phyloP scores from a whole-genome alignment of 2,888 invertebrate genomes.

The Netelia virgata region DNA sequence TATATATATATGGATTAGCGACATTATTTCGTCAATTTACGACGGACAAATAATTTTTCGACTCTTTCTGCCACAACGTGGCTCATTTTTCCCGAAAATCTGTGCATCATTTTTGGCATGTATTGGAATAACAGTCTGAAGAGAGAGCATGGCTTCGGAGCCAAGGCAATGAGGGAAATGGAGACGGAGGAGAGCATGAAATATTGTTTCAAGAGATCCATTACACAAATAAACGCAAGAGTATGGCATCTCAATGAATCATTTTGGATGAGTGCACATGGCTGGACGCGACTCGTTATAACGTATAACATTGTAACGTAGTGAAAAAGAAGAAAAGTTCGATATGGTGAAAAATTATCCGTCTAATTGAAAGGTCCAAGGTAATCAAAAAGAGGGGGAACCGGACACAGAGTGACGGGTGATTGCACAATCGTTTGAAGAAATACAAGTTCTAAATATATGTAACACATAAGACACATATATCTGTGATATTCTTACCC shows the following conservation, averaged over 20 bases:
- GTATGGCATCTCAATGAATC: slow-evolving; percentile 27
- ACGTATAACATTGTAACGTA: background rate
- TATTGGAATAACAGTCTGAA: slow-evolving; percentile 3
- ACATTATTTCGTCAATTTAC: too few species aligned
- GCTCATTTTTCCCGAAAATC: background rate
- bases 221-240: slow-evolving; percentile 42
- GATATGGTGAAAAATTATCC: background rate
- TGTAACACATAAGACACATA: slow-evolving; percentile 14
- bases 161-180: slow-evolving; percentile 5
- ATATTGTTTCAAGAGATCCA: slow-evolving; percentile 69
- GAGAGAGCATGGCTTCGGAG: slow-evolving; percentile 9
- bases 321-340: background rate
- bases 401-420: slow-evolving; percentile 18
- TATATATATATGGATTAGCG: too few species aligned
- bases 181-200: slow-evolving; percentile 62
- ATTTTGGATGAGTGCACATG: background rate
- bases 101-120: background rate
- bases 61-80: slow-evolving; percentile 67
- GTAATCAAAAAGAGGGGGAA: slow-evolving; percentile 2
- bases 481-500: slow-evolving; percentile 85
- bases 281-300: background rate
- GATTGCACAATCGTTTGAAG: slow-evolving; percentile 46
- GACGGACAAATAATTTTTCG: slow-evolving; percentile 1
- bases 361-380: slow-evolving; percentile 7
- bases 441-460: slow-evolving; percentile 22